phyloP scores from a whole-genome alignment of 2,113 vertebrate species.

The Eudyptes chrysolophus region DNA sequence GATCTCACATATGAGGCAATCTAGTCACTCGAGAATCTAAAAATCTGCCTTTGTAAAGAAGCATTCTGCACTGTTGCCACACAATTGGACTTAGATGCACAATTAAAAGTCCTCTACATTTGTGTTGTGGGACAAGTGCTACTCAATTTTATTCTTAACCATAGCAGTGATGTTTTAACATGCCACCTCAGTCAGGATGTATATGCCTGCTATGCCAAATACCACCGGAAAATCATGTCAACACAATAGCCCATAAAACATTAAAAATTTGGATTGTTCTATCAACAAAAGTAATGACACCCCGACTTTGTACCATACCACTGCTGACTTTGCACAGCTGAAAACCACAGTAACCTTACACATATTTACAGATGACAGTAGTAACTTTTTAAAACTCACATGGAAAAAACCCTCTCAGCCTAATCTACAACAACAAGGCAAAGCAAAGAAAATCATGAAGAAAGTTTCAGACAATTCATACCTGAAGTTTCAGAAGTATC shows the following conservation, averaged over 20 bases:
- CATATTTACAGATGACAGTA: not conserved
- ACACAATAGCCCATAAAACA: not conserved
- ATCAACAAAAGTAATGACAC: not conserved
- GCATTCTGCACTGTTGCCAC: conserved; percentile 24
- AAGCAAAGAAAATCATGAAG: not conserved
- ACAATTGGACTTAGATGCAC: conserved; percentile 6
- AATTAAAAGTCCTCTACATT: conserved; percentile 19
- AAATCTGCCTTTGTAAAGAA: conserved; percentile 55
- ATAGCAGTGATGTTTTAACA: not conserved
- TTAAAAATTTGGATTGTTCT: not conserved
- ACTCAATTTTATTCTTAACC: not conserved
- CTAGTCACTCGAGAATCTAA: conserved; percentile 71
- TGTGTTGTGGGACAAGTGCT: not conserved
- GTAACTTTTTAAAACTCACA: not conserved
- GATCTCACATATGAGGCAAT: conserved; percentile 59
- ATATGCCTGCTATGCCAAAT: not conserved
- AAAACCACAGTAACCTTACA: not conserved
- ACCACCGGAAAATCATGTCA: not conserved
- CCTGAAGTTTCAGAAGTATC: not conserved
- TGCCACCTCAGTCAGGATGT: not conserved
- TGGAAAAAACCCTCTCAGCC: not conserved
- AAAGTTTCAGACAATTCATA: not conserved
- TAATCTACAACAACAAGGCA: not conserved
- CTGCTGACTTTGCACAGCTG: not conserved
- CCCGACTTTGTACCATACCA: not conserved